Percentiles rank a stretch among this genome's conserved stretches.
phyloP scores from a whole-genome alignment of 2,113 vertebrate species.

The Gavia stellata region DNA sequence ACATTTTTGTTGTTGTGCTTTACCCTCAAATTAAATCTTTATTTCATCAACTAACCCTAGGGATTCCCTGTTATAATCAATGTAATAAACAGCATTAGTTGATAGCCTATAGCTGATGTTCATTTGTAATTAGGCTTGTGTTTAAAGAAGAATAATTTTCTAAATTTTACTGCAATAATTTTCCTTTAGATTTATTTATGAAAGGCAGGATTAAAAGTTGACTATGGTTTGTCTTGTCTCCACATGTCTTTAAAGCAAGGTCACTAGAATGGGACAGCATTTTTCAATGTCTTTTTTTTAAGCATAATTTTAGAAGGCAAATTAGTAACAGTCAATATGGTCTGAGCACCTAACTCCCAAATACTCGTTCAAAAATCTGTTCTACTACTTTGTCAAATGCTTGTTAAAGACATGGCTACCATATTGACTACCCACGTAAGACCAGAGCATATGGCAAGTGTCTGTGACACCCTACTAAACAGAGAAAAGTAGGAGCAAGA shows the following conservation, averaged over 20 bases:
- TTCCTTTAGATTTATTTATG: slow-evolving; percentile 73
- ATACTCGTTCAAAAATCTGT: not conserved
- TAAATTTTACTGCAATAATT: slow-evolving; percentile 69
- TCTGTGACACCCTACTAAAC: not conserved
- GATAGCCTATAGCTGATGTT: slow-evolving; percentile 54
- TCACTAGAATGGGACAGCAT: not conserved
- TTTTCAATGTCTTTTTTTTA: not conserved
- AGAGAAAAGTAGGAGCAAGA: not conserved
- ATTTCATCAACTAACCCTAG: slow-evolving; percentile 78
- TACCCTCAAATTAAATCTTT: slow-evolving; percentile 80
- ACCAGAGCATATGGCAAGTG: not conserved
- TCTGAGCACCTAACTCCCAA: not conserved
- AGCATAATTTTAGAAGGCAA: not conserved
- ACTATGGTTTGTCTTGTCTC: slow-evolving; percentile 61
- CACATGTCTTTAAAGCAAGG: slow-evolving; percentile 54
- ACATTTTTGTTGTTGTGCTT: slow-evolving; percentile 82
- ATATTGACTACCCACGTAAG: not conserved
- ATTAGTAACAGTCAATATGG: not conserved
- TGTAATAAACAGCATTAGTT: slow-evolving; percentile 79
- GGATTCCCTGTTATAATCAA: slow-evolving; percentile 74
- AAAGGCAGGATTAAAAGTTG: slow-evolving; percentile 70
- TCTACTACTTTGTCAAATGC: not conserved
- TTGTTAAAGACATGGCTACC: not conserved
- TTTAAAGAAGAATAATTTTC: slow-evolving; percentile 72
- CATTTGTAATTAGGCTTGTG: slow-evolving; percentile 70